These are phyloP conservation scores for Empidonax traillii DNA, from an alignment of 2,113 vertebrate species.

Conservation along the genomic window DNA sequence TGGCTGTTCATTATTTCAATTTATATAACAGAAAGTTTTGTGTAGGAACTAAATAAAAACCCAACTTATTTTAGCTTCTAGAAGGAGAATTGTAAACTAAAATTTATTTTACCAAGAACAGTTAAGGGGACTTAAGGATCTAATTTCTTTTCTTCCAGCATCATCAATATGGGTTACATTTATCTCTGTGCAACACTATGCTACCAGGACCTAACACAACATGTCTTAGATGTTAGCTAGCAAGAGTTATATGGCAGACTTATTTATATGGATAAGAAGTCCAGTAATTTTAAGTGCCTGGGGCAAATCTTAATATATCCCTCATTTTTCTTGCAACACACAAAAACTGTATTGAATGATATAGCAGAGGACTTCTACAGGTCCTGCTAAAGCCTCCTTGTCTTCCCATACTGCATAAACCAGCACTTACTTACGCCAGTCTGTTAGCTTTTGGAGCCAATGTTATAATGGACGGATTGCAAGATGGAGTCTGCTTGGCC, in stretches of 20 bases:
- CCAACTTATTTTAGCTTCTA: not conserved
- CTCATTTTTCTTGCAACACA: not conserved
- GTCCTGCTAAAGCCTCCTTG: not conserved
- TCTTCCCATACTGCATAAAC: not conserved
- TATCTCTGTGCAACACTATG: not conserved
- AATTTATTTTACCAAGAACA: not conserved
- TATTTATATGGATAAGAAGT: not conserved
- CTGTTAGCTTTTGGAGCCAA: not conserved
- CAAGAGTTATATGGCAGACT: not conserved
- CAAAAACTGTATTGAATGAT: not conserved
- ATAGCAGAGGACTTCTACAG: not conserved
- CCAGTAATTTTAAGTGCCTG: not conserved
- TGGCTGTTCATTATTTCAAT: not conserved
- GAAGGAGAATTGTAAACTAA: not conserved
- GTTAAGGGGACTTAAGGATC: not conserved
- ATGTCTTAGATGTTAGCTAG: not conserved
- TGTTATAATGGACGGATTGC: not conserved
- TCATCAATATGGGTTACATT: not conserved
- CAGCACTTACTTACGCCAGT: not conserved
- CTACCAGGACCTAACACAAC: not conserved
- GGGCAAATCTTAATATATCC: not conserved
- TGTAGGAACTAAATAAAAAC: not conserved
- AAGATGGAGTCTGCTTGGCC: no score
- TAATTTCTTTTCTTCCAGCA: not conserved
- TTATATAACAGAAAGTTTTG: not conserved